These are phyloP conservation scores for Nibea albiflora DNA, from an alignment of 2,113 vertebrate species.

Conservation along the genomic window DNA sequence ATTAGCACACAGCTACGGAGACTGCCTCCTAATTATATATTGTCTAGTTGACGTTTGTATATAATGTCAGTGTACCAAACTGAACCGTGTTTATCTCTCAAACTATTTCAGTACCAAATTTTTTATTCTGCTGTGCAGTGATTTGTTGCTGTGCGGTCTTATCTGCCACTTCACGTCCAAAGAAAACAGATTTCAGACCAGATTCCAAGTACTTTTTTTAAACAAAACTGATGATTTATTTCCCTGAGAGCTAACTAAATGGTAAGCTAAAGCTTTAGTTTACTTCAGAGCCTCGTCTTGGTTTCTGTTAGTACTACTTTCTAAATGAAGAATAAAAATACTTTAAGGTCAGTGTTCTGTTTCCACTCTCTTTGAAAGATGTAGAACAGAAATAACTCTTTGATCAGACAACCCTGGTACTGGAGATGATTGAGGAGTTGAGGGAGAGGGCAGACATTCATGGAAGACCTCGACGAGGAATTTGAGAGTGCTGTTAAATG, in stretches of 20 bases:
- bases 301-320: conserved; percentile 28
- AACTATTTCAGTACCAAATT: conserved; percentile 46
- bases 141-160: conserved; percentile 40
- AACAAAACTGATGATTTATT: conserved; percentile 54
- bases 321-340: conserved; percentile 18
- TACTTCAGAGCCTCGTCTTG: conserved; percentile 35
- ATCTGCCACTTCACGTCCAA: conserved; percentile 44
- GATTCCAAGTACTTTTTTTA: conserved; percentile 19
- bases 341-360: conserved; percentile 38
- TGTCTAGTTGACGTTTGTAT: conserved; percentile 15
- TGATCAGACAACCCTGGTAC: not conserved
- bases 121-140: conserved; percentile 17
- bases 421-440: conserved; percentile 44
- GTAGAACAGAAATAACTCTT: conserved; percentile 21
- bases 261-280: conserved; percentile 26
- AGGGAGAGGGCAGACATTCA: conserved; percentile 3
- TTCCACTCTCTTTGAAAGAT: conserved; percentile 29
- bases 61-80: not conserved
- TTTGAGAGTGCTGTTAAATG: conserved; percentile 41
- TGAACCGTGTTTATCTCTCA: conserved; percentile 27
- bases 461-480: conserved; percentile 26
- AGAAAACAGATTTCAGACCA: conserved; percentile 43
- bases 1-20: not conserved
- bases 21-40: not conserved
- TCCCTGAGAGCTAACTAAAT: conserved; percentile 13